Evolutionary conservation across 2,797 vertebrate genomes (phyloP), one percentile per base, ranked within the genome.

Genomic region (Eidolon dupreanum): DNA sequence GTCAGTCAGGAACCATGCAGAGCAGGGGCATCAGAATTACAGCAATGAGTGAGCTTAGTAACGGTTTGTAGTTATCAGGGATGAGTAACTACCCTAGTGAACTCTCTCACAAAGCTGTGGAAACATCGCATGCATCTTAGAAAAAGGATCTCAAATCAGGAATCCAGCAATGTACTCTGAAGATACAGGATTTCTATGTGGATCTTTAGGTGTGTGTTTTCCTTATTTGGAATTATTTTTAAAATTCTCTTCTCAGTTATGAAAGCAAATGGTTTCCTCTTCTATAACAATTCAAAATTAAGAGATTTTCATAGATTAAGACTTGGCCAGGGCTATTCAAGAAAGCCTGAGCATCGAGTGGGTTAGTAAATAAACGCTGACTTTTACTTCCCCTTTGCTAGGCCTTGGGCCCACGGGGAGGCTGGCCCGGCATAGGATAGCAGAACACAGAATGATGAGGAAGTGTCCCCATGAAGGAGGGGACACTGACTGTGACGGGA

Each of bases 21-120:
- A 20, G 13, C 22, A 49, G 61, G 24, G 55, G 38, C 9, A 3
- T 49, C 24, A 3, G 36, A n/a, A 8, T 2, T 6, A 1, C 11
- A 28, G 13, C 53, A 51, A 24, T 15, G 20, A 63, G 22, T 5
- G 17, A 41, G 31, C 51, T 63, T 26, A 20, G 8, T 15, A 0
- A 8, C 0, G 8, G 85, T 2, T 9, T 10, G 1, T 12, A 17
- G 31, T 26, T 41, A 17, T 13, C 66, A 17, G 24, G 36, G 16
- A 1, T 3, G 31, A 1, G 11, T 66, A 26, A 8, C 38, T 9
- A 2, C 11, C 6, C 51, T 2, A 3, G 41, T 6, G 5, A 55
- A 28, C 1, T 0, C 43, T 5, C 71, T 51, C 11, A 7, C 20
- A 36, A 61, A 49, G 49, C 2, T 6, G 0, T 0, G 4, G 68